Conservation (phyloP, 2,113 vertebrate species). For the Dinomys branickii region DNA sequence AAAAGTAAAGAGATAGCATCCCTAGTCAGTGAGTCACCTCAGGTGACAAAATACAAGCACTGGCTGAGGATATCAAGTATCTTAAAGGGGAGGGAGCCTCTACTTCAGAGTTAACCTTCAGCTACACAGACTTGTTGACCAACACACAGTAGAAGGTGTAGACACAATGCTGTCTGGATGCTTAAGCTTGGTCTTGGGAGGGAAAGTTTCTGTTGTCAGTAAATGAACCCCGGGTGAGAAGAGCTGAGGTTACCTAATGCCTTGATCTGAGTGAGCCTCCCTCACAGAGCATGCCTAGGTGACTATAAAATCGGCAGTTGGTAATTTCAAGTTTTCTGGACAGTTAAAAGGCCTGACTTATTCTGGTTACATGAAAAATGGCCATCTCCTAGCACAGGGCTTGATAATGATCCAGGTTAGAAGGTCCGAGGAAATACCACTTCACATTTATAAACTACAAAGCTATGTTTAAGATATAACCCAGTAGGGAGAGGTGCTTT, state of each 20-base stretch:
- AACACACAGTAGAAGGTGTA: not conserved
- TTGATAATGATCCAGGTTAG: slow-evolving; percentile 19
- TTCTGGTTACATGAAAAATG: slow-evolving; percentile 46
- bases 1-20: not conserved
- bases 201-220: not conserved
- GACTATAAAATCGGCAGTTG: not conserved
- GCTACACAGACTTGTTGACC: not conserved
- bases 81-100: not conserved
- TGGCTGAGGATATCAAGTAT: not conserved
- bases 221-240: not conserved
- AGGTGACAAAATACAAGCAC: not conserved
- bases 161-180: not conserved
- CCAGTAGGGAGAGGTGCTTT: slow-evolving; percentile 54
- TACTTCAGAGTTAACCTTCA: not conserved
- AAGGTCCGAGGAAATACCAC: not conserved
- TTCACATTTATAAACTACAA: slow-evolving; percentile 60
- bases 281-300: not conserved
- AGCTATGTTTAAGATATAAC: slow-evolving; percentile 32
- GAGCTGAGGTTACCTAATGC: not conserved
- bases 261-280: not conserved
- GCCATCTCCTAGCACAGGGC: not conserved
- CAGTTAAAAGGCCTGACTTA: not conserved
- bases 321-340: not conserved
- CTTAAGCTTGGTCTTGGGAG: not conserved
- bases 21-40: not conserved